These are phyloP conservation scores for Oppia nitens DNA, from an alignment of 1,140 invertebrate genomes.

Conservation along the genomic window DNA sequence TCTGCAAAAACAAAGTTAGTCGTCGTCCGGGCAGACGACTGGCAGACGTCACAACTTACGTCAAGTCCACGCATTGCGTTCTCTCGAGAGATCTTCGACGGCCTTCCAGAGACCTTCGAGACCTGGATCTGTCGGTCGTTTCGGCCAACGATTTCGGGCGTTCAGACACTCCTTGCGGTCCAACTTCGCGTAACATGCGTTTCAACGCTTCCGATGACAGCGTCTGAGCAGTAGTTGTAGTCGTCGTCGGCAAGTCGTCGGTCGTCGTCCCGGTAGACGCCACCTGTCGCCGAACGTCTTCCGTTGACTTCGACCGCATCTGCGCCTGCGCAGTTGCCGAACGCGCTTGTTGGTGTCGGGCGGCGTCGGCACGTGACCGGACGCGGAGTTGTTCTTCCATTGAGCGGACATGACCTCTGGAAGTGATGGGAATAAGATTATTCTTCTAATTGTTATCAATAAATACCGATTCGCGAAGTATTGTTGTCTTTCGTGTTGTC, in stretches of 20 bases:
- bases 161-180: neutral
- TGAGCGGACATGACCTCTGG: constrained; percentile 1
- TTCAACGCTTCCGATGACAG: neutral
- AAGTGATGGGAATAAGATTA: neutral
- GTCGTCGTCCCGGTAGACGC: constrained; percentile 7
- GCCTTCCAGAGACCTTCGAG: constrained; percentile 11
- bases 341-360: constrained; percentile 25
- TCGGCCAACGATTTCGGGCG: constrained; percentile 6
- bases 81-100: constrained; percentile 29
- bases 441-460: neutral
- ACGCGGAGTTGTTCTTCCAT: constrained; percentile 8
- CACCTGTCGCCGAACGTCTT: neutral
- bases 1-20: neutral
- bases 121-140: neutral
- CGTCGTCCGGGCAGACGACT: constrained; percentile 15
- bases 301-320: constrained; percentile 1
- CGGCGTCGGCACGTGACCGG: too few relatives aligned
- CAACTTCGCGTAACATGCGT: neutral
- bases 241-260: constrained; percentile 1
- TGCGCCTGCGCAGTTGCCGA: constrained; percentile 7
- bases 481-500: constrained; percentile 11
- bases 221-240: neutral
- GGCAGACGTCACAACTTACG: constrained; percentile 19
- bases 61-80: constrained; percentile 58
- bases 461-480: neutral